Base-by-base conservation (phyloP, 2,888 invertebrate species). In the Eupithecia subumbrata region DNA sequence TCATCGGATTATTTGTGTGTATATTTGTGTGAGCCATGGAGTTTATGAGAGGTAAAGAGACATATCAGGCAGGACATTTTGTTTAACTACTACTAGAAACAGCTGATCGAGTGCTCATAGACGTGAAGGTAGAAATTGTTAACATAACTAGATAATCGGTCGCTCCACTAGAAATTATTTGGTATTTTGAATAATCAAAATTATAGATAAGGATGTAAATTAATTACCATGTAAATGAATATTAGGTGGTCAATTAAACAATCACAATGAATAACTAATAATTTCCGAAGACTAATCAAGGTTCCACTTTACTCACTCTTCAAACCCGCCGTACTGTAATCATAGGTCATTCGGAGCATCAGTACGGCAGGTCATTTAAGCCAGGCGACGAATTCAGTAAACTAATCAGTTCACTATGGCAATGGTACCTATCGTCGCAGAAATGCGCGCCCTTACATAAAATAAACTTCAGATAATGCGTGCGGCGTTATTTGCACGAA, bases 161-260 rank as follows among this genome's bases (percentile, higher is more conserved):
- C 45, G 45, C 45, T 45, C 45, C 45, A 52, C n/a, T 52, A 52
- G n/a, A 52, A 3, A 52, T 52, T 52, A 52, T 52, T 52, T 52
- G n/a, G 0, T 52, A 52, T 9, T 40, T 40, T 18, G 5, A 45
- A 18, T 45, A 45, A 45, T 52, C 8, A 7, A n/a, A 52, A 52
- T 52, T 52, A 52, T 16, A n/a, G 52, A 48, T 5, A 18, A 18
- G 9, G 8, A 52, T 52, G 18, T 52, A 12, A n/a, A n/a, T n/a
- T 52, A 52, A n/a, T 52, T 52, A 52, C 52, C 52, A 52, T n/a
- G 52, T n/a, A 52, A 52, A 52, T 52, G 8, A 52, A 52, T n/a
- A 2, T 52, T 52, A 52, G 18, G 48, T 18, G 16, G 8, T n/a
- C 3, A 9, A n/a, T 52, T 52, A 52, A 52, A 52, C 52, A 52